phyloP scores from a whole-genome alignment of 1,140 invertebrate species.

The Drepana arcuata region DNA sequence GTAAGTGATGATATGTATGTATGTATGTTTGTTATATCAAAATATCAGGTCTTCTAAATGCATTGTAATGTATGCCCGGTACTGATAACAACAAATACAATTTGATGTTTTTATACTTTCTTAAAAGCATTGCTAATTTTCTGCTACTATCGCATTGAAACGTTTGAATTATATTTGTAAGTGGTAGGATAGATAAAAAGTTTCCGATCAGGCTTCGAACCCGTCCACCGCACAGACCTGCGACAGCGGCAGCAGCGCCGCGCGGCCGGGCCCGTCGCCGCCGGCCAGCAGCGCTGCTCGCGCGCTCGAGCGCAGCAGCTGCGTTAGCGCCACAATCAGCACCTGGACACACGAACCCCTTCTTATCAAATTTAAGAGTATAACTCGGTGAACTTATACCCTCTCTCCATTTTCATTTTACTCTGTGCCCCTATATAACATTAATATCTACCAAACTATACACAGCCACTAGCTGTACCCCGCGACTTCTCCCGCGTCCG shows the following conservation, averaged over 20 bases:
- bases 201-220: too few relatives aligned
- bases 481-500: too few relatives aligned
- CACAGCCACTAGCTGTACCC: neutral
- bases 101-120: neutral
- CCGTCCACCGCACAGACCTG: neutral
- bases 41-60: too few relatives aligned
- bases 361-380: neutral
- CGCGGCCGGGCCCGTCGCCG: conserved; percentile 27
- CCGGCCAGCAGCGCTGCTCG: conserved; percentile 33
- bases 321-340: conserved; percentile 35
- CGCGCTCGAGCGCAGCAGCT: conserved; percentile 33
- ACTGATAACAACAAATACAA: conserved; percentile 4
- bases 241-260: conserved; percentile 8
- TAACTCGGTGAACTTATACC: too few relatives aligned
- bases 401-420: too few relatives aligned
- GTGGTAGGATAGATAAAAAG: neutral
- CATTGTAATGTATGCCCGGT: too few relatives aligned
- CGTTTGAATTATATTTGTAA: too few relatives aligned
- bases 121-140: too few relatives aligned
- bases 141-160: too few relatives aligned
- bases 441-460: neutral
- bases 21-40: too few relatives aligned
- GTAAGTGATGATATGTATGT: too few relatives aligned
- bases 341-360: conserved; percentile 20
- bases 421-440: neutral